Evolutionary conservation across 2,113 vertebrate genomes (phyloP).

Genomic region (Microcebus griseorufus): DNA sequence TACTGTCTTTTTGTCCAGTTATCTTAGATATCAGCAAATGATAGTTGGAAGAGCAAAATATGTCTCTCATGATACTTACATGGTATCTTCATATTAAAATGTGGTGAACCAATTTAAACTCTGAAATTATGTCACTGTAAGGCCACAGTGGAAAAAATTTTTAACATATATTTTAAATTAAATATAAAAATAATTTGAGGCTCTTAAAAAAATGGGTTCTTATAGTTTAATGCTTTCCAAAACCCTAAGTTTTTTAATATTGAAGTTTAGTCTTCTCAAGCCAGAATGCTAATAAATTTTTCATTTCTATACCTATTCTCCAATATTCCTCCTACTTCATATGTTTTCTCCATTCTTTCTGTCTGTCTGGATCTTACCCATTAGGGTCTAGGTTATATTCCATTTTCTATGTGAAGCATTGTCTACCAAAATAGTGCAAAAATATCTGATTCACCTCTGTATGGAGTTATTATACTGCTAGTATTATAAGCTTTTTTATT

Average conservation of each 20-base stretch:
- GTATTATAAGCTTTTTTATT: not conserved
- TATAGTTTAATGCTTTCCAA: not conserved
- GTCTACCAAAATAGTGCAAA: not conserved
- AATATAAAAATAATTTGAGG: not conserved
- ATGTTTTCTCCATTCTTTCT: not conserved
- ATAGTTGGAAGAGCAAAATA: not conserved
- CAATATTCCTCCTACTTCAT: not conserved
- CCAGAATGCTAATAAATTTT: not conserved
- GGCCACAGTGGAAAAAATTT: not conserved
- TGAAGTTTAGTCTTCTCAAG: not conserved
- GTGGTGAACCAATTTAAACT: not conserved
- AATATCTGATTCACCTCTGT: not conserved
- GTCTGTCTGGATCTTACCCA: not conserved
- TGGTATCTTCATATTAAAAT: not conserved
- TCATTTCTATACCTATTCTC: not conserved
- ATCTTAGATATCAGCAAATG: not conserved
- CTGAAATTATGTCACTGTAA: not conserved
- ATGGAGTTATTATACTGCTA: not conserved
- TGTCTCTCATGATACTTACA: not conserved
- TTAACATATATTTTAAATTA: not conserved
- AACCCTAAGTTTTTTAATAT: not conserved
- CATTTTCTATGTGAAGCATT: not conserved
- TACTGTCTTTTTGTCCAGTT: not conserved
- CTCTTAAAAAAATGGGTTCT: not conserved
- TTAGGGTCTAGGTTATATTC: not conserved